Evolutionary conservation across 2,888 invertebrate species (phyloP).

Genomic region (Capitulum mitella): DNA sequence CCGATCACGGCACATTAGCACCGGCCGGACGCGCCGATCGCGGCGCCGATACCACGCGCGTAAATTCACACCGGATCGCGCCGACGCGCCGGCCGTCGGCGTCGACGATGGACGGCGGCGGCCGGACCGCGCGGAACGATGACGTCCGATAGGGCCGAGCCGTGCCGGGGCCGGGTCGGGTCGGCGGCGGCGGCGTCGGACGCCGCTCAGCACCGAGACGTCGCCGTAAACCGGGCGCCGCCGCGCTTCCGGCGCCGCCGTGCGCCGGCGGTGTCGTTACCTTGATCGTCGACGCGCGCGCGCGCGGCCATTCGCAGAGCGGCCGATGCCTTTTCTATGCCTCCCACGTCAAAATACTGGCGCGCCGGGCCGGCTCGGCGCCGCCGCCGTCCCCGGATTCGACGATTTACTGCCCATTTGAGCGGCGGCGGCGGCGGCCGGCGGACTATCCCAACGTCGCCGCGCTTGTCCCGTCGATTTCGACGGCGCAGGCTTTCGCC

Average conservation of each 20-base stretch:
- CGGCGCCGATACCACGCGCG: neutral
- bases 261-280: neutral
- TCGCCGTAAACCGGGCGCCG: neutral
- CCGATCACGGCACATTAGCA: neutral
- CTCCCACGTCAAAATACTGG: constrained; percentile 4
- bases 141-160: too few relatives aligned
- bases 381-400: neutral
- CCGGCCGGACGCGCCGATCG: neutral
- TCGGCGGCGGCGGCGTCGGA: neutral
- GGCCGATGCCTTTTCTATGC: constrained; percentile 22
- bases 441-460: neutral
- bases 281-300: neutral
- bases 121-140: neutral
- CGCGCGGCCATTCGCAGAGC: neutral
- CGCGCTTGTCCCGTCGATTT: neutral
- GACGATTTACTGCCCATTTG: neutral
- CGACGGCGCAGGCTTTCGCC: neutral
- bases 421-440: constrained; percentile 14
- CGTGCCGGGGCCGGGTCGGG: too few relatives aligned
- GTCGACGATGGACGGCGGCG: neutral
- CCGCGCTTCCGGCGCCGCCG: neutral
- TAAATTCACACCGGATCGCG: constrained; percentile 13
- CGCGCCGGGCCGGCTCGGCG: neutral
- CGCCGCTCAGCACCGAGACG: neutral
- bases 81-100: neutral